Evolutionary conservation across 2,888 invertebrate genomes (phyloP).

Genomic region (Laothoe populi): DNA sequence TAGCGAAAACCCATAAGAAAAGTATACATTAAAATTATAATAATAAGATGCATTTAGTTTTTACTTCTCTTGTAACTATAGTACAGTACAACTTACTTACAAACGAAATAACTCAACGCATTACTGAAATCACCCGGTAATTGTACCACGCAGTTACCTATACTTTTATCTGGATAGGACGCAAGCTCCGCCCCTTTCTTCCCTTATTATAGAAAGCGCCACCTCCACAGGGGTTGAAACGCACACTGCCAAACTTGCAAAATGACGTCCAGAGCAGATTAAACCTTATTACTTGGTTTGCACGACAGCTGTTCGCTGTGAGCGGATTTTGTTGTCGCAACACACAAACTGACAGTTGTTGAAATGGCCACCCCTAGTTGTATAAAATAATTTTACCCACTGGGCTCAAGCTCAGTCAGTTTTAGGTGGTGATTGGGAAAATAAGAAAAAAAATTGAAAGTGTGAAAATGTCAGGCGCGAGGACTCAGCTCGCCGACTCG

Average conservation of each 20-base stretch:
- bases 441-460: conserved; percentile 14
- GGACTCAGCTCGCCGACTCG: conserved; percentile 88
- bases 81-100: neutral
- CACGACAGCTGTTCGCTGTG: neutral
- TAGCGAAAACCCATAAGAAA: neutral
- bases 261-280: conserved; percentile 37
- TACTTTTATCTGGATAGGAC: conserved; percentile 15
- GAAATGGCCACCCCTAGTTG: conserved; percentile 54
- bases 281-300: conserved; percentile 41
- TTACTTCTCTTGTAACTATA: no score
- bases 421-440: conserved; percentile 40
- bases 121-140: neutral
- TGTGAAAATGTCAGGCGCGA: conserved; percentile 66
- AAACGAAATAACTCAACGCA: neutral
- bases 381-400: conserved; percentile 66
- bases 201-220: conserved; percentile 55
- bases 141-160: conserved; percentile 2
- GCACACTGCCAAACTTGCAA: conserved; percentile 37
- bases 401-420: conserved; percentile 51
- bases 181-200: conserved; percentile 58
- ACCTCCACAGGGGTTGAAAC: conserved; percentile 56
- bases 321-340: conserved; percentile 1
- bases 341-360: conserved; percentile 2
- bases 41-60: no score
- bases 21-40: neutral